Evolutionary conservation across 2,797 vertebrate genomes (phyloP).

Genomic region (Halcyon smyrnensis): DNA sequence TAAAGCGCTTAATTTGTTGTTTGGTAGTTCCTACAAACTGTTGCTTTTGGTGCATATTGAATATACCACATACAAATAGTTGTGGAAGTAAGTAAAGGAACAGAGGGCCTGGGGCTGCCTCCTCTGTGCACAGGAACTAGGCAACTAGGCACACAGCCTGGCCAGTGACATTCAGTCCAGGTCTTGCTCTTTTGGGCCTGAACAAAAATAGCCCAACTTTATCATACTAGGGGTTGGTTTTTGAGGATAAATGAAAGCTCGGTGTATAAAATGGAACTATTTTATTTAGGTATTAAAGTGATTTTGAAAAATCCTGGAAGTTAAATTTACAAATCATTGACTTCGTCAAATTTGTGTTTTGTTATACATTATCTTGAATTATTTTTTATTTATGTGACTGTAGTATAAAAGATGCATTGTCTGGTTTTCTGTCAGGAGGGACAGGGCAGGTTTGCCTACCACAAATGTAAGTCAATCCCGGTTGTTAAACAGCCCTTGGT

Average conservation of each 20-base stretch:
- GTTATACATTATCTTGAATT: background rate
- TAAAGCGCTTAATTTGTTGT: background rate
- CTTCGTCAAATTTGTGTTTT: background rate
- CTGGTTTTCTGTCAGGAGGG: background rate
- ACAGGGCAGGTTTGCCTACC: slow-evolving; percentile 7
- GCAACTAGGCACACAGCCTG: background rate
- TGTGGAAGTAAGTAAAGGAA: background rate
- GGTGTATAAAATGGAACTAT: background rate
- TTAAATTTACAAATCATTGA: background rate
- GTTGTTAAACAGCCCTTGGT: background rate
- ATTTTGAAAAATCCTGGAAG: background rate
- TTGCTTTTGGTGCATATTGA: background rate
- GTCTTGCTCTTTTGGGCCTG: background rate
- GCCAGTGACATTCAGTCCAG: background rate
- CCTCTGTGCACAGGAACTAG: background rate
- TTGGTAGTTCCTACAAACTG: background rate
- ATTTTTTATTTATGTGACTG: background rate
- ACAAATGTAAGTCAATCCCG: background rate
- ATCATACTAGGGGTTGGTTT: background rate
- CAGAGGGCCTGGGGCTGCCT: background rate
- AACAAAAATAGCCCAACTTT: background rate
- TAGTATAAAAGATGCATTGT: slow-evolving; percentile 8
- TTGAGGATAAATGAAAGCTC: background rate
- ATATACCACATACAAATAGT: background rate
- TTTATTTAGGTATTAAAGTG: background rate